Percentiles rank a stretch among this genome's conserved stretches.
phyloP scores from a whole-genome alignment of 2,113 vertebrate species.

The Sebastes schlegelii region DNA sequence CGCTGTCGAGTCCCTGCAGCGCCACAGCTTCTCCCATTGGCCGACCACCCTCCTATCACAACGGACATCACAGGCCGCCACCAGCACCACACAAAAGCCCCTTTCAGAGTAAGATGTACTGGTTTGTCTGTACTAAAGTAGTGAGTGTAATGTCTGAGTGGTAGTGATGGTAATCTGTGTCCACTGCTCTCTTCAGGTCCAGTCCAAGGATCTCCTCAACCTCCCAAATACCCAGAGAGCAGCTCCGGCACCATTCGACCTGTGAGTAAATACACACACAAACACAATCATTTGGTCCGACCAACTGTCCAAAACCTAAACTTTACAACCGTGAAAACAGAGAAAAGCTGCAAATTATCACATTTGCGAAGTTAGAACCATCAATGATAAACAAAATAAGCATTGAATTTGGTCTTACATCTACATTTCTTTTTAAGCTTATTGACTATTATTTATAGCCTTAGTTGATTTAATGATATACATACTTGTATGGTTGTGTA shows the following conservation, averaged over 20 bases:
- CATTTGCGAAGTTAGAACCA: background rate
- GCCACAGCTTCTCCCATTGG: slow-evolving; percentile 72
- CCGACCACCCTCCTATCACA: slow-evolving; percentile 74
- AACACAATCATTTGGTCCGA: background rate
- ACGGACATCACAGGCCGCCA: slow-evolving; percentile 77
- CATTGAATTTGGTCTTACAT: background rate
- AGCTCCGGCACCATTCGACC: slow-evolving; percentile 77
- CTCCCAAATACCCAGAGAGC: slow-evolving; percentile 81
- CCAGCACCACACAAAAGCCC: slow-evolving; percentile 71
- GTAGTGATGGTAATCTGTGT: background rate
- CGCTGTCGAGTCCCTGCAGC: slow-evolving; percentile 77
- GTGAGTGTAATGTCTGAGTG: background rate
- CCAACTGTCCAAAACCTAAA: background rate
- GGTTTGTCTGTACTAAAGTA: background rate
- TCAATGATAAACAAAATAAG: background rate
- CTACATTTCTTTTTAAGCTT: background rate
- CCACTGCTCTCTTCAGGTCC: slow-evolving; percentile 56
- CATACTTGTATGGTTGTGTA: background rate
- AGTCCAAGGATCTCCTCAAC: slow-evolving; percentile 72
- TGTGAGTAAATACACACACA: slow-evolving; percentile 66
- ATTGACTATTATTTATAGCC: background rate
- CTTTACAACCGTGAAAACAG: background rate
- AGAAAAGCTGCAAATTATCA: background rate
- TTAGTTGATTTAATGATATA: background rate
- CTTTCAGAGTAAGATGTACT: slow-evolving; percentile 71